phyloP scores from a whole-genome alignment of 35 echinoderm and acorn worm genomes.

The Acanthaster planci region DNA sequence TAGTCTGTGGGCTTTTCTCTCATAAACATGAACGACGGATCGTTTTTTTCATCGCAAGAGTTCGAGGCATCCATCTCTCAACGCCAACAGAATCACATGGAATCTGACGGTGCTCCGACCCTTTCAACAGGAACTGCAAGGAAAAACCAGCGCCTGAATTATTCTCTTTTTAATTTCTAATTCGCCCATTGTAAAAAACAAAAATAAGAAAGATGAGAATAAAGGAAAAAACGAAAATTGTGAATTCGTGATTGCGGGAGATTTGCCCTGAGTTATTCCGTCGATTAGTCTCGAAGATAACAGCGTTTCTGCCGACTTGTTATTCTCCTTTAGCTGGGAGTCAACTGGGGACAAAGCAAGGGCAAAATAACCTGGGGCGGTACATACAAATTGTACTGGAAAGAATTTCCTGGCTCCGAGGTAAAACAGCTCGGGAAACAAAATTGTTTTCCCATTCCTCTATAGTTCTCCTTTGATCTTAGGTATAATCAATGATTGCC shows the following conservation, averaged over 20 bases:
- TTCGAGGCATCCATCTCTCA: too few relatives aligned
- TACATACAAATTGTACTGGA: background rate
- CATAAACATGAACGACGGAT: too few relatives aligned
- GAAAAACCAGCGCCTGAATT: background rate
- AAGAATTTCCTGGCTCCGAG: background rate
- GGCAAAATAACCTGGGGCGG: background rate
- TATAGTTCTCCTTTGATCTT: too few relatives aligned
- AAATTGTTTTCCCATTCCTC: too few relatives aligned
- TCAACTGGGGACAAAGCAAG: background rate
- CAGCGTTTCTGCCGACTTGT: background rate
- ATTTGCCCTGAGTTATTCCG: slow-evolving; percentile 8
- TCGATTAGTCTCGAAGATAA: background rate
- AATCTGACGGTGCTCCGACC: too few relatives aligned
- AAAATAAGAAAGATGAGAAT: background rate
- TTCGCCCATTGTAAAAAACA: background rate
- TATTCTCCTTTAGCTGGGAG: background rate
- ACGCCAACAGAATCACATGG: too few relatives aligned
- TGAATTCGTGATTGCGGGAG: background rate
- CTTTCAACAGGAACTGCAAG: too few relatives aligned
- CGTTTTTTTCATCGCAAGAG: too few relatives aligned
- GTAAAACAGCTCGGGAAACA: too few relatives aligned
- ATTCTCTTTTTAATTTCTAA: slow-evolving; percentile 6
- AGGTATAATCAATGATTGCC: background rate
- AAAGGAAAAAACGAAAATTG: background rate
- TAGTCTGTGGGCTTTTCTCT: too few relatives aligned